Conservation (phyloP, 2,113 vertebrate genomes). For the Phrynosoma platyrhinos region DNA sequence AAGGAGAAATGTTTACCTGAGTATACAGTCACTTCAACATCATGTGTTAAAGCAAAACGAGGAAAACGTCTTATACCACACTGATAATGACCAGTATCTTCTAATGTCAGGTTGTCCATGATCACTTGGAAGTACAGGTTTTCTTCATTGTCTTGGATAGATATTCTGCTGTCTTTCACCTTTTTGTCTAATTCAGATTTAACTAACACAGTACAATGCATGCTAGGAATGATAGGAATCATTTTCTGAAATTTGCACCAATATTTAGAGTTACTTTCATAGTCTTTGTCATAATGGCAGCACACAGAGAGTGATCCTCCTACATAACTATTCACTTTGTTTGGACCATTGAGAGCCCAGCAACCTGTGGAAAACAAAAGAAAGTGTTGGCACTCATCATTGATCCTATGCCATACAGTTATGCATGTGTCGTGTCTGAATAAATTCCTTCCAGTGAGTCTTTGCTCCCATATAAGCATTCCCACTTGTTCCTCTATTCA, state of each 20-base stretch:
- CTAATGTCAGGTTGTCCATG: accelerated
- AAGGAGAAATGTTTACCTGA: neutral
- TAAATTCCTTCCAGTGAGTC: neutral
- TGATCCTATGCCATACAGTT: neutral
- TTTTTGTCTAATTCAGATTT: neutral
- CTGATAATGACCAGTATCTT: neutral
- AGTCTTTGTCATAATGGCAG: slow-evolving; percentile 42
- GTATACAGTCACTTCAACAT: accelerated
- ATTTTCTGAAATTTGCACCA: slow-evolving; percentile 24
- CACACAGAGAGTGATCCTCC: slow-evolving; percentile 10
- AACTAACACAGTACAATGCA: accelerated
- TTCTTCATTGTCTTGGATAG: slow-evolving; percentile 31
- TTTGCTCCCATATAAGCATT: too few relatives aligned
- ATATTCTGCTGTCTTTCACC: neutral
- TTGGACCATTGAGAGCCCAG: neutral
- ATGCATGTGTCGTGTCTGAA: neutral
- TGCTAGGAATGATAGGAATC: accelerated
- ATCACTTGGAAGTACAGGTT: neutral
- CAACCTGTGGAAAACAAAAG: slow-evolving; percentile 30
- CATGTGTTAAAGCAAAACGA: accelerated
- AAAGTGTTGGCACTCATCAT: neutral
- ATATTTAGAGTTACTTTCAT: slow-evolving; percentile 38
- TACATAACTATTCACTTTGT: accelerated
- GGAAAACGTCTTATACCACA: neutral
- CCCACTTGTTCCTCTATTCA: too few relatives aligned